Evolutionary conservation across 2,888 invertebrate genomes (phyloP).

Genomic region (Brachyptera putata): DNA sequence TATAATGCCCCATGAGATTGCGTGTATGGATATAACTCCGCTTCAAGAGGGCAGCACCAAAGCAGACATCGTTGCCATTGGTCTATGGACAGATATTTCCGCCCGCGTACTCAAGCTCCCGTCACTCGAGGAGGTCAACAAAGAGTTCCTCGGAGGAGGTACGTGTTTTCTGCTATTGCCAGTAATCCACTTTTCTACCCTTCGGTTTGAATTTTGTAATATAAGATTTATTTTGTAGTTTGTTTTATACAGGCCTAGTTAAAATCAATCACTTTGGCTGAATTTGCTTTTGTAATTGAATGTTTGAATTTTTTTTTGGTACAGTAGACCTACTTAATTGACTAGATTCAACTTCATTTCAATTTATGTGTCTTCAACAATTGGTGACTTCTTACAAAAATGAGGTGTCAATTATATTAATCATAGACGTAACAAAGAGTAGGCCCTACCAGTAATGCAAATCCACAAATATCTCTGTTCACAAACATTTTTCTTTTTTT

Average conservation of each 20-base stretch:
- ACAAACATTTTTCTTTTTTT: too few species aligned
- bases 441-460: too few species aligned
- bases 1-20: slow-evolving; percentile 88
- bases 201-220: neutral
- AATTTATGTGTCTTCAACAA: too few species aligned
- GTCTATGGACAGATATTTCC: slow-evolving; percentile 96
- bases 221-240: neutral
- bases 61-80: slow-evolving; percentile 80
- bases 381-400: too few species aligned
- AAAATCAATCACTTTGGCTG: too few species aligned
- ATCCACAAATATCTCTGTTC: too few species aligned
- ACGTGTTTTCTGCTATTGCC: slow-evolving; percentile 27
- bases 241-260: neutral
- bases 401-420: too few species aligned
- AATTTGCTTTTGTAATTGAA: too few species aligned
- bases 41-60: slow-evolving; percentile 54
- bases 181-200: neutral
- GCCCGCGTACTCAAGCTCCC: slow-evolving; percentile 82
- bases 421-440: too few species aligned
- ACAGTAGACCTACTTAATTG: too few species aligned
- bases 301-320: too few species aligned
- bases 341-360: too few species aligned
- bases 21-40: slow-evolving; percentile 91
- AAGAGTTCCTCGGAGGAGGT: slow-evolving; percentile 85
- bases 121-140: slow-evolving; percentile 71